A percentile compares a stretch with the other conserved stretches of the same genome.
These are phyloP conservation scores for Melinaea marsaeus DNA, from an alignment of 2,888 invertebrate genomes.

Conservation along the genomic window DNA sequence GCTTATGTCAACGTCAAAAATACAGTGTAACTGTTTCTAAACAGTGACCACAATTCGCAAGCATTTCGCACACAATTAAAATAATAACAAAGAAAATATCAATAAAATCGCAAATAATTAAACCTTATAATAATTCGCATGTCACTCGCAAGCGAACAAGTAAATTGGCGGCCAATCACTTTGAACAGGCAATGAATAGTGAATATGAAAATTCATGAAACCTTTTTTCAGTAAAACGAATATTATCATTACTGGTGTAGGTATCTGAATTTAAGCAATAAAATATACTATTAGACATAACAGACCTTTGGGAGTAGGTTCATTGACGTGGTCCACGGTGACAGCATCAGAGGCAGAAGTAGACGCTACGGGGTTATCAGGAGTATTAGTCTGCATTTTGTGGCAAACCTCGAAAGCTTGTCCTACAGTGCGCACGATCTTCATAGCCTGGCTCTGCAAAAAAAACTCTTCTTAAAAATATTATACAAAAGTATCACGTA, in stretches of 20 bases:
- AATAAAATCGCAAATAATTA: slow-evolving; percentile 16
- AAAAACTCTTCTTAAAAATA: slow-evolving; percentile 17
- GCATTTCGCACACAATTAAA: slow-evolving; percentile 6
- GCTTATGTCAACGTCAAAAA: slow-evolving; percentile 11
- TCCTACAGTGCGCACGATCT: slow-evolving; percentile 98
- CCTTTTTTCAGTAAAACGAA: no score
- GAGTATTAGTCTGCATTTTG: slow-evolving; percentile 86
- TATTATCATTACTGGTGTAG: no score
- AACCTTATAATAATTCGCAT: slow-evolving; percentile 8
- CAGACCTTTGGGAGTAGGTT: slow-evolving; percentile 60
- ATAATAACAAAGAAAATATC: slow-evolving; percentile 9
- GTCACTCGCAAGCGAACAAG: slow-evolving; percentile 11
- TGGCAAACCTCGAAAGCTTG: slow-evolving; percentile 99
- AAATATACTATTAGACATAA: not conserved
- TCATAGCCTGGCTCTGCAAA: slow-evolving; percentile 96
- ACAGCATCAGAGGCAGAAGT: slow-evolving; percentile 60
- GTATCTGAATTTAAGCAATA: no score
- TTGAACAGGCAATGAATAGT: not conserved
- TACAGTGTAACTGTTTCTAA: not conserved
- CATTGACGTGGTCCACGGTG: slow-evolving; percentile 45
- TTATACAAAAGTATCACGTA: no score
- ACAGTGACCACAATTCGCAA: slow-evolving; percentile 5
- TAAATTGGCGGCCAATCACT: slow-evolving; percentile 7
- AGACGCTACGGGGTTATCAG: slow-evolving; percentile 58
- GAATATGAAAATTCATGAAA: not conserved